Evolutionary conservation across 2,888 invertebrate species (phyloP).

Genomic region (Gnatocerus cornutus): DNA sequence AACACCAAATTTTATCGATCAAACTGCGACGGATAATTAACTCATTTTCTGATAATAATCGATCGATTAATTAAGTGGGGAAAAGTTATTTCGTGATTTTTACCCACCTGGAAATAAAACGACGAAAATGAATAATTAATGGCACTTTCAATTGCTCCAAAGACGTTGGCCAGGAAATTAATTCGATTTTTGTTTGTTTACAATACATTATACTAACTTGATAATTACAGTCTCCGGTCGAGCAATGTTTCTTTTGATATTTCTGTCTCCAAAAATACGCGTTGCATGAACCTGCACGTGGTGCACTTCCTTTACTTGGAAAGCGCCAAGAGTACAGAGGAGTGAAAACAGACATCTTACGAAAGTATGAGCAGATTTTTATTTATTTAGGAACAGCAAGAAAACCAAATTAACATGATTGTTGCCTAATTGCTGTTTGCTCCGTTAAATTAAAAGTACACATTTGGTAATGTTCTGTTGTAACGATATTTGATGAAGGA

Average conservation of each 20-base stretch:
- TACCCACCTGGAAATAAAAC: slow-evolving; percentile 15
- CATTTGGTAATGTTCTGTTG: slow-evolving; percentile 24
- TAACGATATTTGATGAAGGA: not conserved
- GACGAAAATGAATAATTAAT: slow-evolving; percentile 25
- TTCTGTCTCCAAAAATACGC: not conserved
- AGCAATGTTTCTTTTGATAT: not conserved
- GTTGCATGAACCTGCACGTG: not conserved
- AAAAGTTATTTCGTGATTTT: slow-evolving; percentile 22
- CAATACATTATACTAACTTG: not conserved
- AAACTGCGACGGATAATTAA: slow-evolving; percentile 36
- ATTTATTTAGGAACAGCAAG: not conserved
- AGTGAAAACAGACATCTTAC: too few relatives aligned
- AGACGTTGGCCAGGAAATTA: slow-evolving; percentile 7
- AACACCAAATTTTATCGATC: slow-evolving; percentile 37
- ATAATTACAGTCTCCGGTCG: not conserved
- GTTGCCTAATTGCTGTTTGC: slow-evolving; percentile 11
- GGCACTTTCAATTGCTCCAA: slow-evolving; percentile 13
- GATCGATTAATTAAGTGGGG: slow-evolving; percentile 25
- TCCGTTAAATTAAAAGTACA: slow-evolving; percentile 3
- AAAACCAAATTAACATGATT: not conserved
- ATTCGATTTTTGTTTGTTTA: slow-evolving; percentile 3
- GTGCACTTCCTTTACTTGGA: too few relatives aligned
- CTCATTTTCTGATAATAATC: slow-evolving; percentile 4
- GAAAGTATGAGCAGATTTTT: too few relatives aligned
- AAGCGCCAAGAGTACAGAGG: too few relatives aligned